phyloP scores from a whole-genome alignment of 2,888 invertebrate genomes.

The Augochlorella aurata region DNA sequence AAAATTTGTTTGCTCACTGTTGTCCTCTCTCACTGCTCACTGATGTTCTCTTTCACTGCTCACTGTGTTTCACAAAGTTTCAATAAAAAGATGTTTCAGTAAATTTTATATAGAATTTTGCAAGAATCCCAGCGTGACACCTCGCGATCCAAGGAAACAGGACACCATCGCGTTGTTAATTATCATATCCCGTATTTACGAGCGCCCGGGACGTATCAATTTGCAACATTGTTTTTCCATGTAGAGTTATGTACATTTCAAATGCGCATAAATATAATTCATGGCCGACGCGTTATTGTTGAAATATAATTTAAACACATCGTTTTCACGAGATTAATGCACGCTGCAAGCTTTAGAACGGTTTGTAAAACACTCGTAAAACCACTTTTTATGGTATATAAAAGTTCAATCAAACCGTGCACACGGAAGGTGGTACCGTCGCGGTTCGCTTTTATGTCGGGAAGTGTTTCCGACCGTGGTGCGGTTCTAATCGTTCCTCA shows the following conservation, averaged over 20 bases:
- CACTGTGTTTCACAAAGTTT: too few relatives aligned
- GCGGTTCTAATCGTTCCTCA: too few relatives aligned
- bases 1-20: too few relatives aligned
- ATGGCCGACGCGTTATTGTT: background rate
- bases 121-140: too few relatives aligned
- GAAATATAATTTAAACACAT: background rate
- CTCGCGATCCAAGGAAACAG: background rate
- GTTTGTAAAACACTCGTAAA: constrained; percentile 33
- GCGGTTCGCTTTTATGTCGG: too few relatives aligned
- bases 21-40: too few relatives aligned
- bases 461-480: too few relatives aligned
- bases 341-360: background rate
- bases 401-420: constrained; percentile 18
- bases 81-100: too few relatives aligned
- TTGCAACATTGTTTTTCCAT: background rate
- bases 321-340: background rate
- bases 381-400: background rate
- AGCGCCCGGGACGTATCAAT: background rate
- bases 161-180: background rate
- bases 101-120: too few relatives aligned
- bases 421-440: background rate
- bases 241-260: background rate
- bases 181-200: background rate
- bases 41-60: too few relatives aligned
- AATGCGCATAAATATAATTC: background rate